Evolutionary conservation across 2,113 vertebrate species (phyloP).

Genomic region (Fregata magnificens): DNA sequence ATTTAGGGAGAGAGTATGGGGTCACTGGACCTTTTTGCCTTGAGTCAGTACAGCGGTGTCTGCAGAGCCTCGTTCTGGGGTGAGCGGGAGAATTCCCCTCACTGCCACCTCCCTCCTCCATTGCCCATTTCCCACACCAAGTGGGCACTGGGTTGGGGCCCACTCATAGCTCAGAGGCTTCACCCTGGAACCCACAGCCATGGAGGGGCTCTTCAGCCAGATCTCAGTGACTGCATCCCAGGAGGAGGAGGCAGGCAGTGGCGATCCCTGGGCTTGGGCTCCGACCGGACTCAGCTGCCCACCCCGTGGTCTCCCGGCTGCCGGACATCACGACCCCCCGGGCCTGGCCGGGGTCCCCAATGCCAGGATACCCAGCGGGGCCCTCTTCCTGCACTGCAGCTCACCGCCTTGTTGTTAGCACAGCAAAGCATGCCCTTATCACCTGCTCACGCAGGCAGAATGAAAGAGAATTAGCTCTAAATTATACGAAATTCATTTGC

Average conservation of each 20-base stretch:
- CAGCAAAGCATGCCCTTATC: constrained; percentile 70
- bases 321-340: fast-evolving
- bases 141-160: fast-evolving
- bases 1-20: background rate
- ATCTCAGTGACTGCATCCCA: background rate
- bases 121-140: background rate
- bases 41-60: background rate
- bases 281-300: fast-evolving
- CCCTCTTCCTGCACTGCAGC: constrained; percentile 41
- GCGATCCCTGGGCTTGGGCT: background rate
- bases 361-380: background rate
- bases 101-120: background rate
- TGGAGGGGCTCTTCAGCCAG: background rate
- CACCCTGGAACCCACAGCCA: background rate
- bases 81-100: fast-evolving
- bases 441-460: constrained; percentile 75
- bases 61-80: background rate
- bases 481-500: constrained; percentile 80
- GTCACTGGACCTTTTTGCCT: background rate
- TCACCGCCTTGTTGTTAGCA: constrained; percentile 49
- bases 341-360: background rate
- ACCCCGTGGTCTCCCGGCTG: fast-evolving
- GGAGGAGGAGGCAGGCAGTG: fast-evolving
- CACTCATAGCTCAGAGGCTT: background rate
- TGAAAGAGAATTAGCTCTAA: constrained; percentile 77